Evolutionary conservation across 2,113 vertebrate genomes (phyloP).

Genomic region (Plestiodon gilberti): DNA sequence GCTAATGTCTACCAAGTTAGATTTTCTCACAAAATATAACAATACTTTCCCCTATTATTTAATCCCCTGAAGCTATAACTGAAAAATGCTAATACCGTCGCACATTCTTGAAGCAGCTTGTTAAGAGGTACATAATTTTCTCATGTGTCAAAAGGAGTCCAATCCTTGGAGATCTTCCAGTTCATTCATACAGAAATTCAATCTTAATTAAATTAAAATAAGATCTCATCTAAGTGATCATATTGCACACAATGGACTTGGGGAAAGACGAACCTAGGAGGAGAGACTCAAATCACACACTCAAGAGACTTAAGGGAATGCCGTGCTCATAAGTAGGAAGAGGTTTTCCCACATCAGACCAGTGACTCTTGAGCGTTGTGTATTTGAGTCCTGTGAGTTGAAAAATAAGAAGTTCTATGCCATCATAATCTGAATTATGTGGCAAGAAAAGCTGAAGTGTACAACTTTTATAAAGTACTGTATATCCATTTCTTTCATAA

Average conservation of each 20-base stretch:
- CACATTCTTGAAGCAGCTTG: constrained; percentile 71
- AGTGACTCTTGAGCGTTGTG: background rate
- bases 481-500: background rate
- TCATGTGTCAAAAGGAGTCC: constrained; percentile 62
- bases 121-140: constrained; percentile 70
- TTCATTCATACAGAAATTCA: constrained; percentile 64
- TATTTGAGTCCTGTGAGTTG: background rate
- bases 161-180: constrained; percentile 61
- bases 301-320: background rate
- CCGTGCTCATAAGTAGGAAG: background rate
- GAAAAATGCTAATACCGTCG: constrained; percentile 70
- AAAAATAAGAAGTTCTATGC: background rate
- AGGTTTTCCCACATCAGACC: background rate
- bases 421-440: background rate
- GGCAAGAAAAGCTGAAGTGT: background rate
- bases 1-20: constrained; percentile 35
- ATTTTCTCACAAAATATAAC: constrained; percentile 42
- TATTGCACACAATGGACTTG: constrained; percentile 53
- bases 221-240: constrained; percentile 40
- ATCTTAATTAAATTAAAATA: constrained; percentile 71
- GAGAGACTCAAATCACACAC: background rate
- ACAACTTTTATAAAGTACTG: background rate
- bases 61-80: constrained; percentile 73
- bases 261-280: constrained; percentile 1
- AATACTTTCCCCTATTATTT: constrained; percentile 69